phyloP scores from a whole-genome alignment of 2,113 vertebrate genomes.

The Chaetops frenatus region DNA sequence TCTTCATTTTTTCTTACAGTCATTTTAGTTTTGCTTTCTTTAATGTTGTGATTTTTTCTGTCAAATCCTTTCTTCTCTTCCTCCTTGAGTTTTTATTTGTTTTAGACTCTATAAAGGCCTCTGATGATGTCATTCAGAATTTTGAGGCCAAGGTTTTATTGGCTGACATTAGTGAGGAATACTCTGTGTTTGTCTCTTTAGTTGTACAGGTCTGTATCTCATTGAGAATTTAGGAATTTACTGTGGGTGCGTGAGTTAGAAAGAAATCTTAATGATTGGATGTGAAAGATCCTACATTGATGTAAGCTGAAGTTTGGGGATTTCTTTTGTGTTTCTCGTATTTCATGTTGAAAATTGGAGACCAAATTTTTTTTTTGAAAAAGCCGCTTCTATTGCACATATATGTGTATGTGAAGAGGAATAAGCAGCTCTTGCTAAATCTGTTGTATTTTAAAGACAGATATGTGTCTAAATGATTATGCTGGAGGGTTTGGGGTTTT shows the following conservation, averaged over 20 bases:
- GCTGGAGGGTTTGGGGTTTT: rapidly evolving
- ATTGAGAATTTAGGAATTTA: neutral
- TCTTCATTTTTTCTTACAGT: neutral
- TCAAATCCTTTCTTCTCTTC: neutral
- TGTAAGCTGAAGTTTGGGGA: neutral
- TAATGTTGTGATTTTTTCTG: neutral
- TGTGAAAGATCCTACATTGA: neutral
- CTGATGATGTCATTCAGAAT: neutral
- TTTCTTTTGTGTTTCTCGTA: neutral
- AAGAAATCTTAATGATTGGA: neutral
- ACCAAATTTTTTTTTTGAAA: neutral
- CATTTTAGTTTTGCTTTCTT: neutral
- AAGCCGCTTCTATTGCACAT: neutral
- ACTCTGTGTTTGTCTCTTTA: neutral
- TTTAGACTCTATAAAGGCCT: neutral
- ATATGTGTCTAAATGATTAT: neutral
- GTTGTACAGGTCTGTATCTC: neutral
- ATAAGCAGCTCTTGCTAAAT: neutral
- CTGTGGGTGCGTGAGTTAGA: neutral
- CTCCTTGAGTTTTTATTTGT: neutral
- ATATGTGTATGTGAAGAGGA: neutral
- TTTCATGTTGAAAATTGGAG: neutral
- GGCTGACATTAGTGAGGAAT: neutral
- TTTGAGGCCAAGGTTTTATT: neutral
- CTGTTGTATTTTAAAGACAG: neutral